Evolutionary conservation across 2,888 invertebrate species (phyloP).

Genomic region (Atherix ibis): DNA sequence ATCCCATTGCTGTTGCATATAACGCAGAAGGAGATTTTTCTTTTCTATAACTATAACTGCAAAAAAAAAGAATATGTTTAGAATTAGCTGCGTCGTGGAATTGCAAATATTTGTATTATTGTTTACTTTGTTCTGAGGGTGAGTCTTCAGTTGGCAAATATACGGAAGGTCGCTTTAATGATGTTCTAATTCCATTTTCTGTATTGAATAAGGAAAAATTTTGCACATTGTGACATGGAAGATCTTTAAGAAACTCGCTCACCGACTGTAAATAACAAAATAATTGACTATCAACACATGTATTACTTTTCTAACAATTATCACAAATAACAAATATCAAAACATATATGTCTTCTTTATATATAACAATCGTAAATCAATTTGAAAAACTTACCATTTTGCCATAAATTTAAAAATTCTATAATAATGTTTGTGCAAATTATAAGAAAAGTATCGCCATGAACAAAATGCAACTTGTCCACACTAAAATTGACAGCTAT

Average conservation of each 20-base stretch:
- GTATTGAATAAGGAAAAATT: slow-evolving; percentile 85
- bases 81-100: neutral
- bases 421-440: too few relatives aligned
- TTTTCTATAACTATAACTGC: slow-evolving; percentile 90
- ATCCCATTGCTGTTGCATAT: slow-evolving; percentile 91
- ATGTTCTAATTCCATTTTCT: slow-evolving; percentile 65
- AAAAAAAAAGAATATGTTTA: slow-evolving; percentile 35
- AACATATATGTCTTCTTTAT: neutral
- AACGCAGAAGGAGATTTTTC: slow-evolving; percentile 82
- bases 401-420: slow-evolving; percentile 1
- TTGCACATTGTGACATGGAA: slow-evolving; percentile 78
- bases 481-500: too few relatives aligned
- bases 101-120: neutral
- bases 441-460: too few relatives aligned
- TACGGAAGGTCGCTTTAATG: slow-evolving; percentile 74
- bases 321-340: neutral
- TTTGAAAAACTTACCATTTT: slow-evolving; percentile 3
- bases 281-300: too few relatives aligned
- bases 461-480: too few relatives aligned
- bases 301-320: neutral
- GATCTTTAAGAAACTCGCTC: slow-evolving; percentile 76
- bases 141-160: slow-evolving; percentile 87
- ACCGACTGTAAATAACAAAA: slow-evolving; percentile 67
- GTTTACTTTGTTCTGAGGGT: slow-evolving; percentile 80
- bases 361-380: neutral